These are phyloP conservation scores for Dendrolimus houi DNA, from an alignment of 2,888 invertebrate species.

Conservation along the genomic window DNA sequence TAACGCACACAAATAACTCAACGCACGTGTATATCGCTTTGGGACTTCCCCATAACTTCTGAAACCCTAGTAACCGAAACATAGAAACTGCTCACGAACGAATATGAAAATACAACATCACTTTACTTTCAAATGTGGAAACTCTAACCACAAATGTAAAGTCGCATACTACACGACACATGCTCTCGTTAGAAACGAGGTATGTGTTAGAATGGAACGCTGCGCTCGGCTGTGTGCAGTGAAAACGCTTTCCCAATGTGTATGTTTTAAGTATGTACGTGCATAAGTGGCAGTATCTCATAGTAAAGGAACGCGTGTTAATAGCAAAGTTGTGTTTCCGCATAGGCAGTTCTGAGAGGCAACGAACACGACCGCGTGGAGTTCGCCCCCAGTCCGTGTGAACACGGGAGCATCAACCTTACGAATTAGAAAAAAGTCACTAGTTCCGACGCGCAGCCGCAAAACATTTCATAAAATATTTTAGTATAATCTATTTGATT, in stretches of 20 bases:
- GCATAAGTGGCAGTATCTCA: conserved; percentile 70
- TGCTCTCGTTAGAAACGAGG: conserved; percentile 25
- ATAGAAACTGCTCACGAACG: conserved; percentile 62
- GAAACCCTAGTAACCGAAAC: conserved; percentile 54
- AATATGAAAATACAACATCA: conserved; percentile 45
- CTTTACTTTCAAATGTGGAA: conserved; percentile 48
- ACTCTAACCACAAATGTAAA: conserved; percentile 47
- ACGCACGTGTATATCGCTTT: conserved; percentile 24
- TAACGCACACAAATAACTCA: conserved; percentile 39
- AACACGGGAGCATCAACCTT: conserved; percentile 72
- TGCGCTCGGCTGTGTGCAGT: conserved; percentile 35
- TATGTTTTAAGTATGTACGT: conserved; percentile 39
- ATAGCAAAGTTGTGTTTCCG: conserved; percentile 72
- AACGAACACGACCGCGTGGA: conserved; percentile 58
- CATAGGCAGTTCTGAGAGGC: conserved; percentile 64
- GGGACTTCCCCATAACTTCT: conserved; percentile 30
- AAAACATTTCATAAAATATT: conserved; percentile 21
- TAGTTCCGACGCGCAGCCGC: conserved; percentile 29
- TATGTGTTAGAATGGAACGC: conserved; percentile 21
- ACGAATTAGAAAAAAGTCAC: conserved; percentile 68
- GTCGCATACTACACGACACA: conserved; percentile 31
- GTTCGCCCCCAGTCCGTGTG: conserved; percentile 53
- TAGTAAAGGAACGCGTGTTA: conserved; percentile 70
- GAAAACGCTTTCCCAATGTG: conserved; percentile 53
- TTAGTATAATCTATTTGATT: conserved; percentile 7